A percentile compares a stretch with the other conserved stretches of the same genome.
phyloP scores from a whole-genome alignment of 2,888 invertebrate genomes.

The Argyresthia goedartella region DNA sequence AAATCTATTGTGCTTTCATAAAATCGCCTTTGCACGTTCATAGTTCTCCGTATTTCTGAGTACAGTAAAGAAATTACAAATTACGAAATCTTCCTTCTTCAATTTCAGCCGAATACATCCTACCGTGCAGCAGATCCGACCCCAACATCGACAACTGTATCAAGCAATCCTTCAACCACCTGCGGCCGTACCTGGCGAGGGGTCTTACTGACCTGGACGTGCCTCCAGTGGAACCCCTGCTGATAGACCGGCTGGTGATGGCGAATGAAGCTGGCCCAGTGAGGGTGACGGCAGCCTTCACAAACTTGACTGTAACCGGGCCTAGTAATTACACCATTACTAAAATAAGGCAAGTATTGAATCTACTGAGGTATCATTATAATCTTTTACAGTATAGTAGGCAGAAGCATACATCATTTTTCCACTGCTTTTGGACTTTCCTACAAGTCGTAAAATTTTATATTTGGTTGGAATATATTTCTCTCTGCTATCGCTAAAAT shows the following conservation, averaged over 20 bases:
- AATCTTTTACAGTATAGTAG: no score
- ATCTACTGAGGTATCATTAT: no score
- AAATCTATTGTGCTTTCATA: neutral
- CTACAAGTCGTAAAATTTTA: no score
- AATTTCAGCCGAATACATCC: conserved; percentile 77
- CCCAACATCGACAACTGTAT: conserved; percentile 77
- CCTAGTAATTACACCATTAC: conserved; percentile 81
- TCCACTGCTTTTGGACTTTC: no score
- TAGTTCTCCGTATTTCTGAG: no score
- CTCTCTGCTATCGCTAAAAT: no score
- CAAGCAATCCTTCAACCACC: conserved; percentile 78
- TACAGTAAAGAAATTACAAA: neutral
- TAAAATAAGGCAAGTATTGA: conserved; percentile 69
- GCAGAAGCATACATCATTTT: no score
- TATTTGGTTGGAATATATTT: no score
- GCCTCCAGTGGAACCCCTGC: conserved; percentile 81
- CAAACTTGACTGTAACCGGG: conserved; percentile 81
- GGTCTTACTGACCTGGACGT: conserved; percentile 80
- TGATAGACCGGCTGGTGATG: conserved; percentile 79
- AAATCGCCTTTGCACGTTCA: neutral
- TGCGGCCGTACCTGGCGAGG: conserved; percentile 76
- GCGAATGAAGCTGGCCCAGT: conserved; percentile 85
- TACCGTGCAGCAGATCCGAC: conserved; percentile 77
- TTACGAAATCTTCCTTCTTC: conserved; percentile 10
- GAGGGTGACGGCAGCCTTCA: conserved; percentile 79